Evolutionary conservation across 2,797 vertebrate species (phyloP).

Genomic region (Pempheris klunzingeri): DNA sequence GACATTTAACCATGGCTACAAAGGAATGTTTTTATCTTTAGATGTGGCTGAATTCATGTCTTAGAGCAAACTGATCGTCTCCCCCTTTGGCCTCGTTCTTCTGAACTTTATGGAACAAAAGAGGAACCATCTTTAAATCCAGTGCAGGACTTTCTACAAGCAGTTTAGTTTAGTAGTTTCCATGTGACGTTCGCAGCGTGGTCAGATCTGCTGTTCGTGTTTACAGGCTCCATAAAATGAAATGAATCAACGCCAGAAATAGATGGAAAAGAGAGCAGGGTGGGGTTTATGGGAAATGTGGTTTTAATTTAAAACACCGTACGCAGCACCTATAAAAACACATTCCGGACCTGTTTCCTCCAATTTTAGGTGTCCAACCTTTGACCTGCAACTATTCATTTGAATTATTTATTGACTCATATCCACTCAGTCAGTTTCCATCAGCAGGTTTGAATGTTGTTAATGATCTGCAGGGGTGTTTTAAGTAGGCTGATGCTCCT

Average conservation of each 20-base stretch:
- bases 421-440: background rate
- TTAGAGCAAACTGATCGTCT: background rate
- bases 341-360: background rate
- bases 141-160: background rate
- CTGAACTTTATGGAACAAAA: background rate
- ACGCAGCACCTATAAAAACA: background rate
- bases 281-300: slow-evolving; percentile 41
- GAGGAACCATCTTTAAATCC: background rate
- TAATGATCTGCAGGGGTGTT: slow-evolving; percentile 17
- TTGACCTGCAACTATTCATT: too few relatives aligned
- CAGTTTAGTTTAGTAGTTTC: background rate
- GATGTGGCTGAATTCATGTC: background rate
- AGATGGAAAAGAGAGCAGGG: background rate
- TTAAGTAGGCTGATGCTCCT: background rate
- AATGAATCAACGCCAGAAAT: slow-evolving; percentile 3
- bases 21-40: background rate
- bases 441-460: slow-evolving; percentile 8
- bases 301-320: slow-evolving; percentile 23
- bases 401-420: background rate
- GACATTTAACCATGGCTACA: background rate
- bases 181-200: background rate
- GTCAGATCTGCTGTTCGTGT: slow-evolving; percentile 17
- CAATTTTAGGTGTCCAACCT: background rate
- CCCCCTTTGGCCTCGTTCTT: too few relatives aligned
- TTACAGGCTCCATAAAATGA: slow-evolving; percentile 28